Conservation (phyloP, 2,797 vertebrate genomes). For the Siniperca scherzeri region DNA sequence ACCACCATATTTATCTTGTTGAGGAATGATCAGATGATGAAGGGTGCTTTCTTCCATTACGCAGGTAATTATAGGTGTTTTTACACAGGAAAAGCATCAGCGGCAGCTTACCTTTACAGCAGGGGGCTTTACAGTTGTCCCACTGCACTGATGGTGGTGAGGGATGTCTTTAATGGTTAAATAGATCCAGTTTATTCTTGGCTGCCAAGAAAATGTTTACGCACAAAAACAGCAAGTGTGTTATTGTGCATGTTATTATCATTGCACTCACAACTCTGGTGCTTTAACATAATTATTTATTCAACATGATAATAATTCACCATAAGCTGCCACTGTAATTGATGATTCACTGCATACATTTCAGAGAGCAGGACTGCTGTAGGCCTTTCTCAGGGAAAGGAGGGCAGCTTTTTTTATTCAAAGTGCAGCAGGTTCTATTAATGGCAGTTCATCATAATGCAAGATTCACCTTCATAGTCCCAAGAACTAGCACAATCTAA, state of each 20-base stretch:
- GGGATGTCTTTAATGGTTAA: conserved; percentile 39
- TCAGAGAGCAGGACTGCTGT: conserved; percentile 47
- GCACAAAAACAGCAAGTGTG: conserved; percentile 32
- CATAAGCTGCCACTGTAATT: conserved; percentile 61
- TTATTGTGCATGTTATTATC: conserved; percentile 35
- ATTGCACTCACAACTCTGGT: conserved; percentile 45
- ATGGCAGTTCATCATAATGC: conserved; percentile 71
- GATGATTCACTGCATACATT: conserved; percentile 73
- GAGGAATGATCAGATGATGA: conserved; percentile 85
- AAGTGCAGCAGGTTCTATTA: conserved; percentile 71
- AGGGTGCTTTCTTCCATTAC: conserved; percentile 77
- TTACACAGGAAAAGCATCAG: conserved; percentile 60
- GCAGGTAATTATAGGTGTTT: conserved; percentile 80
- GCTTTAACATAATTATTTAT: conserved; percentile 66
- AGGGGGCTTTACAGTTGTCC: conserved; percentile 31
- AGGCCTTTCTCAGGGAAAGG: conserved; percentile 60
- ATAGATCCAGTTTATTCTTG: conserved; percentile 52
- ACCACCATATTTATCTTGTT: conserved; percentile 85
- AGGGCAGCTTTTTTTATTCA: conserved; percentile 59
- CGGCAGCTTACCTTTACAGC: conserved; percentile 61
- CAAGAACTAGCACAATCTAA: conserved; percentile 25
- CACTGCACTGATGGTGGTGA: conserved; percentile 38
- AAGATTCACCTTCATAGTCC: conserved; percentile 57
- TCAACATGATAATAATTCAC: conserved; percentile 67
- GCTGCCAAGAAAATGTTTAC: conserved; percentile 37